Evolutionary conservation across 2,113 vertebrate species (phyloP).

Genomic region (Acanthisitta chloris): DNA sequence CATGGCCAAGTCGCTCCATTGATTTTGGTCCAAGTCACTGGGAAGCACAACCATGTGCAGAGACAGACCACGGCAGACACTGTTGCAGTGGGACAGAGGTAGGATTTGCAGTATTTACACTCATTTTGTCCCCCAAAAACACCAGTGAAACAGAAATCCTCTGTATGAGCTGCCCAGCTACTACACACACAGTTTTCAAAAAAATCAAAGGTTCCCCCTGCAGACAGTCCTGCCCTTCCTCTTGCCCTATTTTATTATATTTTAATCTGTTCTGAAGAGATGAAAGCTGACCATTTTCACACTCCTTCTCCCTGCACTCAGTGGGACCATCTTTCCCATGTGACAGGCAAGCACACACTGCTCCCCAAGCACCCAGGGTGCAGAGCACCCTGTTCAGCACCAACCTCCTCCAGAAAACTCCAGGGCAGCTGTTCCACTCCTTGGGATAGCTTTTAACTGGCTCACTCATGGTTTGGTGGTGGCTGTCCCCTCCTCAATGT

Average conservation of each 20-base stretch:
- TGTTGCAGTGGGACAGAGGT: neutral
- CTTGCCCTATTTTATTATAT: neutral
- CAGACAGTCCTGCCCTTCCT: neutral
- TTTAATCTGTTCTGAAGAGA: neutral
- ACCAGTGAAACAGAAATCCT: neutral
- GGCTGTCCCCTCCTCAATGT: neutral
- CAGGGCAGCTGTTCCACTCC: neutral
- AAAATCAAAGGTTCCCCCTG: neutral
- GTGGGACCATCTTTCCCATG: accelerated
- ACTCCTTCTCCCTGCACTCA: neutral
- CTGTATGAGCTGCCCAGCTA: neutral
- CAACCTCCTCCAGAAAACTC: neutral
- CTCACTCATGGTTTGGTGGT: accelerated
- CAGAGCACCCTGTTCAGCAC: neutral
- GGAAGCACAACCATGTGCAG: neutral
- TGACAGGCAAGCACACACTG: neutral
- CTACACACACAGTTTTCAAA: neutral
- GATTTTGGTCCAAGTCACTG: conserved; percentile 11
- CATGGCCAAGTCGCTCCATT: neutral
- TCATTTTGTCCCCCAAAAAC: neutral
- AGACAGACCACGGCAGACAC: neutral
- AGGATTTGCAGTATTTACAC: neutral
- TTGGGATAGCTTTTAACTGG: neutral
- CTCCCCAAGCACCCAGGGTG: neutral
- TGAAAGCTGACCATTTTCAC: neutral